A percentile compares a stretch with the other conserved stretches of the same genome.
phyloP scores from a whole-genome alignment of 2,797 vertebrate species.

The Gouania willdenowi region DNA sequence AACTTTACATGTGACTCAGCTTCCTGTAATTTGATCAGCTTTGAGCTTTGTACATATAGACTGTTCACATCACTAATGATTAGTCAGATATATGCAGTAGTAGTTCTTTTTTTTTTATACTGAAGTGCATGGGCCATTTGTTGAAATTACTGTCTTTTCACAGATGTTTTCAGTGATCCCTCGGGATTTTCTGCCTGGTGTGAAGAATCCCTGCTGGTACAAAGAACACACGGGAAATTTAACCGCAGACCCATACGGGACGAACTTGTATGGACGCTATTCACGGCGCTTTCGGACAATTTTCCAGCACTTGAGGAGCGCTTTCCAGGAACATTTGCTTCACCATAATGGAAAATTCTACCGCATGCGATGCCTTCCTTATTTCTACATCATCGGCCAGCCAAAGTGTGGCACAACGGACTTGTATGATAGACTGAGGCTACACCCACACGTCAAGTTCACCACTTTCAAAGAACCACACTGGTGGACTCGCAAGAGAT shows the following conservation, averaged over 20 bases:
- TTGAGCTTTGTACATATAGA: too few species aligned
- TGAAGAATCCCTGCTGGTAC: constrained; percentile 96
- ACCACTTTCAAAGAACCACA: constrained; percentile 94
- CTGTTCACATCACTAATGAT: too few species aligned
- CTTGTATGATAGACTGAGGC: constrained; percentile 86
- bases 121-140: too few species aligned
- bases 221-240: constrained; percentile 84
- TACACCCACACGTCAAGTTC: constrained; percentile 90
- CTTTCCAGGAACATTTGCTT: constrained; percentile 85
- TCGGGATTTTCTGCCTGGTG: constrained; percentile 80
- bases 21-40: too few species aligned
- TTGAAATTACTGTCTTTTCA: constrained; percentile 14
- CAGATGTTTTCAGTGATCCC: constrained; percentile 95
- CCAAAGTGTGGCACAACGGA: constrained; percentile 97
- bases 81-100: too few species aligned
- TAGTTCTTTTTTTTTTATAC: too few species aligned
- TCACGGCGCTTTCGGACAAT: constrained; percentile 85
- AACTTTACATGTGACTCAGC: too few species aligned
- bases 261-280: constrained; percentile 87
- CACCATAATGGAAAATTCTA: constrained; percentile 74
- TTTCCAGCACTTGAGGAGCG: constrained; percentile 84
- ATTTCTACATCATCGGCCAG: constrained; percentile 96
- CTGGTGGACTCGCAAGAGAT: constrained; percentile 97
- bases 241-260: constrained; percentile 83
- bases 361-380: constrained; percentile 90